Base-by-base conservation (phyloP, 30 jellyfish, hydroid and myxozoan genomes). In the Mastigias papua region DNA sequence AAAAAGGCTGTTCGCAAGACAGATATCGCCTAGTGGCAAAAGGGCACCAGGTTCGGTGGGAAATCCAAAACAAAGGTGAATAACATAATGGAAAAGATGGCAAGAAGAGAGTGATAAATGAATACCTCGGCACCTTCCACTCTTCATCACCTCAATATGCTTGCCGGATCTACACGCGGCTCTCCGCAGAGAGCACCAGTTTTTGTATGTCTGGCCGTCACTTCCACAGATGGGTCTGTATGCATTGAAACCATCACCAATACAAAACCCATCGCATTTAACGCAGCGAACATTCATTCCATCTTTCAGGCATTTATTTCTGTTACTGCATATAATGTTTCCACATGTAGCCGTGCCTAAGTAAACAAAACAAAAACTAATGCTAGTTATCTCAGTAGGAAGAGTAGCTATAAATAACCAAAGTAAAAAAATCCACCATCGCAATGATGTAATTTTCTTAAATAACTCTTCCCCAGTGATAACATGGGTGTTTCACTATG, bases 101-200 rank as follows among this genome's bases (percentile, higher is more conserved):
- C n/a, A n/a, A n/a, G n/a, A n/a, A n/a, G n/a, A n/a, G n/a, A n/a
- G n/a, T n/a, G n/a, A n/a, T n/a, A n/a, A n/a, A n/a, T n/a, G n/a
- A n/a, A n/a, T 86, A 88, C 96, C 92, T 89, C 50, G 26, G 70
- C 97, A 90, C 7, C 48, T 61, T 33, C 97, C 97, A 58, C 33
- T 67, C 21, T 65, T 37, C 26, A 16, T 35, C 11, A 82, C 92
- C 48, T 82, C 95, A 34, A 83, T 76, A 42, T 73, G 82, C 34
- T 64, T 42, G 49, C 94, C 91, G 19, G 78, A 49, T 1, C 32
- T 15, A 72, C 97, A 90, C 31, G 97, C 97, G 21, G 94, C 87
- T 50, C 62, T 82, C 34, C 97, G 34, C 3, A 90, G 85, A 0
- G 86, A 51, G 49, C 97, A 90, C 94, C 92, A 81, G 48, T 77